phyloP scores from a whole-genome alignment of 1,140 invertebrate genomes.

The Anthonomus grandis region DNA sequence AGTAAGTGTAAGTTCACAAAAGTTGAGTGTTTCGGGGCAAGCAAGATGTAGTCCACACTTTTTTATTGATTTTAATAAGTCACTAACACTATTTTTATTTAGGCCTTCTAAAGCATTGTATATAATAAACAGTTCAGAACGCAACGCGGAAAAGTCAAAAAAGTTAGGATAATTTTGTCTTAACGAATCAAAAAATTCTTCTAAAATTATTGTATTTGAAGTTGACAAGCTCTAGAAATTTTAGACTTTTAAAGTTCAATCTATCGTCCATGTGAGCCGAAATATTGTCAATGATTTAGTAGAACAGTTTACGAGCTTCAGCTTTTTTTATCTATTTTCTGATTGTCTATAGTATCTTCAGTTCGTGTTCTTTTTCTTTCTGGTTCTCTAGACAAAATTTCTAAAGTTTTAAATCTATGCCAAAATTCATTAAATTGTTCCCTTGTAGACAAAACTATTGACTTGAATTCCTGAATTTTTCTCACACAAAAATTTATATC shows the following conservation, averaged over 20 bases:
- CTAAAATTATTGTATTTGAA: neutral
- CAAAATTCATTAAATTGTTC: conserved; percentile 9
- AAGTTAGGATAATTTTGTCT: neutral
- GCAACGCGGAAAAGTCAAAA: neutral
- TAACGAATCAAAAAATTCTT: neutral
- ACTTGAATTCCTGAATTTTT: conserved; percentile 5
- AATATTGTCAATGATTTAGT: conserved; percentile 24
- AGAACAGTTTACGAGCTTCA: neutral
- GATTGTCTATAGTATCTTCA: neutral
- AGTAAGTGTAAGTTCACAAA: too few relatives aligned
- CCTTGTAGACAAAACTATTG: too few relatives aligned
- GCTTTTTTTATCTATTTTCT: too few relatives aligned
- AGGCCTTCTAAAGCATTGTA: neutral
- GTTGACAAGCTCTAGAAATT: too few relatives aligned
- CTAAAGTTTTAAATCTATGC: neutral
- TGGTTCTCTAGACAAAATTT: conserved; percentile 2
- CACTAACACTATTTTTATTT: too few relatives aligned
- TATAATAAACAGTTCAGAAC: neutral
- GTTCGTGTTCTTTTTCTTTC: conserved; percentile 9
- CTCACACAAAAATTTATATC: conserved; percentile 10
- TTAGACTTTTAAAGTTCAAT: too few relatives aligned
- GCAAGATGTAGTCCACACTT: too few relatives aligned
- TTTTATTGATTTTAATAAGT: neutral
- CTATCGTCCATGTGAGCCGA: conserved; percentile 8
- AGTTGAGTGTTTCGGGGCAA: too few relatives aligned